These are phyloP conservation scores for Thalassarche chlororhynchos DNA, from an alignment of 2,113 vertebrate genomes.

Conservation along the genomic window DNA sequence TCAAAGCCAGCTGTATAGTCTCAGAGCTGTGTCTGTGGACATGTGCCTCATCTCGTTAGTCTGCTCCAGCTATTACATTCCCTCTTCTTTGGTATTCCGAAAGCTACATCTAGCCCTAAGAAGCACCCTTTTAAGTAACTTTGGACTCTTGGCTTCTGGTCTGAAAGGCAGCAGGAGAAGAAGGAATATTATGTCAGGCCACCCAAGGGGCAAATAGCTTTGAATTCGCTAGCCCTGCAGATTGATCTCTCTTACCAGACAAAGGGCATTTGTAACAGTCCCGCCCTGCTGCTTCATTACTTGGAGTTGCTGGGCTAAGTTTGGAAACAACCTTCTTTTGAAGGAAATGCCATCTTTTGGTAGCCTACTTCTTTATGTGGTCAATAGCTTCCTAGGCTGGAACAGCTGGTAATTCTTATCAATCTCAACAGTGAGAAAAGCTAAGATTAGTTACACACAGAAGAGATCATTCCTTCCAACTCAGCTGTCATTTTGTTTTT, in stretches of 20 bases:
- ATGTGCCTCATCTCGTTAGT: conserved; percentile 52
- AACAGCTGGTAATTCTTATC: neutral
- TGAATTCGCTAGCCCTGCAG: neutral
- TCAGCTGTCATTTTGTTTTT: neutral
- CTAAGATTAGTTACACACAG: neutral
- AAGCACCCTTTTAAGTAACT: neutral
- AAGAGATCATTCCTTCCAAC: neutral
- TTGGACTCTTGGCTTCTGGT: neutral
- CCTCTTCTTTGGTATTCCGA: neutral
- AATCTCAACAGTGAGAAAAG: neutral
- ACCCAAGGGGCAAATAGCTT: neutral
- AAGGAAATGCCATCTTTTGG: neutral
- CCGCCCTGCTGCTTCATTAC: neutral
- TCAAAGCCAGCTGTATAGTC: conserved; percentile 75
- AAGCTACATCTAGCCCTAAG: neutral
- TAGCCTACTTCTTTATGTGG: neutral
- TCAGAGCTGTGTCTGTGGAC: conserved; percentile 35
- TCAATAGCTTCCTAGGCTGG: neutral
- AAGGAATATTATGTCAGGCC: neutral
- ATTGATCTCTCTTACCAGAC: neutral
- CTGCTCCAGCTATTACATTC: neutral
- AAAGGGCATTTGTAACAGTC: neutral
- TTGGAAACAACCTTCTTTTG: neutral
- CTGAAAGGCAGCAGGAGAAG: neutral
- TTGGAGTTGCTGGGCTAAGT: neutral